Evolutionary conservation across 2,888 invertebrate genomes (phyloP).

Genomic region (Sclerodermus sp.): DNA sequence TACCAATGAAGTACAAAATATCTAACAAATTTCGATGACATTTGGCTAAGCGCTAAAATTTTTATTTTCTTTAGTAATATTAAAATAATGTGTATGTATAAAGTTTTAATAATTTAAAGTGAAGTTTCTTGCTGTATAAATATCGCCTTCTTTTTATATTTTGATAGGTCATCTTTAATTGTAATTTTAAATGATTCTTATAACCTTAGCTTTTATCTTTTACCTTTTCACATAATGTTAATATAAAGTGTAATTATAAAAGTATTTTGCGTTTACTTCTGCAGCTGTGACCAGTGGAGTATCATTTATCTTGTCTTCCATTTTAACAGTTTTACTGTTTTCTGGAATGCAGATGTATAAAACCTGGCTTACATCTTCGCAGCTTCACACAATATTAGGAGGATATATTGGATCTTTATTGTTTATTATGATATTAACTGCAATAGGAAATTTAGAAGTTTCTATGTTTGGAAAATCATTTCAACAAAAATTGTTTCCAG

Average conservation of each 20-base stretch:
- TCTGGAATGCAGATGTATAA: constrained; percentile 93
- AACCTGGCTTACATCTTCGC: constrained; percentile 76
- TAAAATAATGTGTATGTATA: too few relatives aligned
- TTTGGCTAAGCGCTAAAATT: too few relatives aligned
- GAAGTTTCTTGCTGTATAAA: too few relatives aligned
- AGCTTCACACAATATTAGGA: constrained; percentile 82
- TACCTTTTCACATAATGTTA: too few relatives aligned
- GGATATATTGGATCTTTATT: constrained; percentile 86
- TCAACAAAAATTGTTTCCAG: constrained; percentile 84
- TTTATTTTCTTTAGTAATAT: too few relatives aligned
- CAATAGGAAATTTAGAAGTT: constrained; percentile 85
- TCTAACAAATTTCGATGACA: too few relatives aligned
- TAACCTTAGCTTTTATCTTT: too few relatives aligned
- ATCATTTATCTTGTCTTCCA: constrained; percentile 77
- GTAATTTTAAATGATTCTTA: too few relatives aligned
- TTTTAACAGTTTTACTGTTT: constrained; percentile 80
- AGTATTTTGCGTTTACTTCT: constrained; percentile 39
- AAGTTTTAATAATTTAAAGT: too few relatives aligned
- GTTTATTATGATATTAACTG: constrained; percentile 83
- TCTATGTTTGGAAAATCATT: constrained; percentile 84
- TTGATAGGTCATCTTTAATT: too few relatives aligned
- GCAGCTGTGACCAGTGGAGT: constrained; percentile 73
- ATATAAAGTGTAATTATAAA: neutral
- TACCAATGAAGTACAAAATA: too few relatives aligned
- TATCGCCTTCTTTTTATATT: too few relatives aligned